phyloP scores from a whole-genome alignment of 2,113 vertebrate species.

The Oxygymnocypris stewartii region DNA sequence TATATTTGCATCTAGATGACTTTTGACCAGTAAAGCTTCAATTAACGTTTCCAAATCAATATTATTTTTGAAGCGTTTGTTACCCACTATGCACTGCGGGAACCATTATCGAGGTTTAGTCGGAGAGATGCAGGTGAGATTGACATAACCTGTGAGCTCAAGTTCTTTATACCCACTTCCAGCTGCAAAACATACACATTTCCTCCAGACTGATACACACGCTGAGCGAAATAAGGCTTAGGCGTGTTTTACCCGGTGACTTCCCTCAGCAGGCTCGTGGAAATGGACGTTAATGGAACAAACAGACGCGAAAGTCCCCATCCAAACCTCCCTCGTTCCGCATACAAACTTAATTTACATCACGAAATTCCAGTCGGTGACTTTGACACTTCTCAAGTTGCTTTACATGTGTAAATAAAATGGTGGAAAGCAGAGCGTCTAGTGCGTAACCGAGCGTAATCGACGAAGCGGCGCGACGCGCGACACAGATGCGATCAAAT shows the following conservation, averaged over 20 bases:
- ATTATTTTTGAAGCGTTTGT: background rate
- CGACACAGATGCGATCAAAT: background rate
- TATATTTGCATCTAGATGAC: background rate
- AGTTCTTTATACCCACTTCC: background rate
- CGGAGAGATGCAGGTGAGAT: background rate
- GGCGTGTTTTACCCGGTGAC: background rate
- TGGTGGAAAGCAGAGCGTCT: background rate
- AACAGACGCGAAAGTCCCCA: background rate
- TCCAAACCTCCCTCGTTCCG: background rate
- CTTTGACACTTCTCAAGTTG: background rate
- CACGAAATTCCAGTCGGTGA: background rate
- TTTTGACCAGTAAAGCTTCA: background rate
- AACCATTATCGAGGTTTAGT: background rate
- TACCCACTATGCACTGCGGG: background rate
- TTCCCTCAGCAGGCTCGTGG: background rate
- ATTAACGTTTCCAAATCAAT: background rate
- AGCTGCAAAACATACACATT: background rate
- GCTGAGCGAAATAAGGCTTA: background rate
- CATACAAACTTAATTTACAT: background rate
- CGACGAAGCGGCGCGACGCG: background rate
- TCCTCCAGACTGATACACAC: background rate
- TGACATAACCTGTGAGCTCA: background rate
- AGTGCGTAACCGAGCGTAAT: background rate
- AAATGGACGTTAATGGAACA: constrained; percentile 6
- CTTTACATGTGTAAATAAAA: background rate